These are phyloP conservation scores for Colletes gigas DNA, from an alignment of 1,140 invertebrate species.

Conservation along the genomic window DNA sequence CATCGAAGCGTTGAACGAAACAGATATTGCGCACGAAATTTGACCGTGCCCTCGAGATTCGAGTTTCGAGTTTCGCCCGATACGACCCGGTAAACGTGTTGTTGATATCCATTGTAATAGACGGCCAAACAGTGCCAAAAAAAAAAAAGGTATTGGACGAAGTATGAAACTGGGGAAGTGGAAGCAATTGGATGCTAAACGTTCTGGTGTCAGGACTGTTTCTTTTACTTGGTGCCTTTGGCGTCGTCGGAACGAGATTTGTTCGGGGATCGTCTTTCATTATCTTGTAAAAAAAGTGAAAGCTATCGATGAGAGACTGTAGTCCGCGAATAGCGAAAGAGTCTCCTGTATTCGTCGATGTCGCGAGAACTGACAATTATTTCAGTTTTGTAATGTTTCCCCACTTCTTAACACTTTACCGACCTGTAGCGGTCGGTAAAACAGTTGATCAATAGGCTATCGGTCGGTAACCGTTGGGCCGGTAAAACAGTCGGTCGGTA, in stretches of 20 bases:
- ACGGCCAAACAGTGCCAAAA: conserved; percentile 64
- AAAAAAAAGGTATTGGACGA: conserved; percentile 5
- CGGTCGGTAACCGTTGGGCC: no score
- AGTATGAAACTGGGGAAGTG: background rate
- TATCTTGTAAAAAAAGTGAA: conserved; percentile 26
- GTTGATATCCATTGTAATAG: conserved; percentile 43
- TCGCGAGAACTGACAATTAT: conserved; percentile 31
- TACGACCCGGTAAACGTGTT: background rate
- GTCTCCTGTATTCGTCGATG: conserved; percentile 26
- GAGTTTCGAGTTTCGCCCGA: no score
- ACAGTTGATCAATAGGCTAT: no score
- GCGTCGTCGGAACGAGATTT: conserved; percentile 55
- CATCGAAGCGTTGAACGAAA: conserved; percentile 37
- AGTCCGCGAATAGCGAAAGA: conserved; percentile 21
- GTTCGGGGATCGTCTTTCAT: conserved; percentile 57
- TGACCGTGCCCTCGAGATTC: background rate
- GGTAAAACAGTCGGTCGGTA: no score
- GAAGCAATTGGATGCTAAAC: conserved; percentile 28
- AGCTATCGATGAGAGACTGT: conserved; percentile 13
- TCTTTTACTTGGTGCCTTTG: conserved; percentile 63
- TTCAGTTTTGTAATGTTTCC: conserved; percentile 5
- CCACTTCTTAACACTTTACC: conserved; percentile 21
- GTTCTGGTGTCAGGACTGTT: conserved; percentile 35
- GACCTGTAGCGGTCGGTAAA: no score
- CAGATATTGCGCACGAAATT: conserved; percentile 11